Percentiles rank a stretch among this genome's conserved stretches.
Conservation (phyloP, 1,140 invertebrate genomes). For the Drosophila pectinifera region DNA sequence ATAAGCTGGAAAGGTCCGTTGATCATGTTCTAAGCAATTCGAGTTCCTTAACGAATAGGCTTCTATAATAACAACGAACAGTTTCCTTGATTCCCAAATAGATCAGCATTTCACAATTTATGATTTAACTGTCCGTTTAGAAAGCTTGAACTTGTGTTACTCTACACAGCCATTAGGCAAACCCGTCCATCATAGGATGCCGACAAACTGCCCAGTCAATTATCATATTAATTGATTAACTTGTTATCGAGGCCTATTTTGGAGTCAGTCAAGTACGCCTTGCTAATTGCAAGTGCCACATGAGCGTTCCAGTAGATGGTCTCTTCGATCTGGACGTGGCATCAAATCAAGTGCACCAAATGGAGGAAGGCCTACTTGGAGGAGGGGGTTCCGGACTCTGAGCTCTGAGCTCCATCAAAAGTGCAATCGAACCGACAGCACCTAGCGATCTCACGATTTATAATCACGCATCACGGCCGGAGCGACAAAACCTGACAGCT, state of each 20-base stretch:
- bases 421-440: slow-evolving; percentile 35
- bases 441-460: slow-evolving; percentile 53
- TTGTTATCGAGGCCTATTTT: slow-evolving; percentile 74
- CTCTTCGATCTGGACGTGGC: slow-evolving; percentile 18
- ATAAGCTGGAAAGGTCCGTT: no score
- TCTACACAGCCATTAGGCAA: slow-evolving; percentile 9
- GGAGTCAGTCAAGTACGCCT: slow-evolving; percentile 27
- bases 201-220: slow-evolving; percentile 62
- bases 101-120: background rate
- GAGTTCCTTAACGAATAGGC: no score
- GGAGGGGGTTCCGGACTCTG: background rate
- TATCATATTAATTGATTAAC: slow-evolving; percentile 74
- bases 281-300: slow-evolving; percentile 52
- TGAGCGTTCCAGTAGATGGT: slow-evolving; percentile 14
- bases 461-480: slow-evolving; percentile 57
- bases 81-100: no score
- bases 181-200: slow-evolving; percentile 35
- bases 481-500: slow-evolving; percentile 73
- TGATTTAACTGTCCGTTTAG: background rate
- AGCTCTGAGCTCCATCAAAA: slow-evolving; percentile 41
- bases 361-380: slow-evolving; percentile 10
- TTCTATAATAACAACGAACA: no score
- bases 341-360: slow-evolving; percentile 54
- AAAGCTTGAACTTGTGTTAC: slow-evolving; percentile 19
- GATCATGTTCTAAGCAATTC: no score